phyloP scores from a whole-genome alignment of 2,888 invertebrate genomes.

The Monopis laevigella region DNA sequence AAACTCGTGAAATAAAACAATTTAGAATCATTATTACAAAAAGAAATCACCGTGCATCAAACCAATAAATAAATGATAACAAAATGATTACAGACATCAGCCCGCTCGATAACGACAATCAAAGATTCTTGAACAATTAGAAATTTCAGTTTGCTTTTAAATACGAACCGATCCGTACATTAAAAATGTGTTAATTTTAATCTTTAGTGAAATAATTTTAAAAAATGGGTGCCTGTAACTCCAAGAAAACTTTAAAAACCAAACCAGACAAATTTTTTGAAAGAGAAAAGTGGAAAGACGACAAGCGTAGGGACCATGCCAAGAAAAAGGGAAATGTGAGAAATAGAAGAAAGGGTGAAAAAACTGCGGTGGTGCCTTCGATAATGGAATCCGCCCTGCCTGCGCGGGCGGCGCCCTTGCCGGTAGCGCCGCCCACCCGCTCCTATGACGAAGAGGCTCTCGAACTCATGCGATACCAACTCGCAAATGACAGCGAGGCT shows the following conservation, averaged over 20 bases:
- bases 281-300: constrained; percentile 45
- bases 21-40: too few relatives aligned
- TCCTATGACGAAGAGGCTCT: constrained; percentile 65
- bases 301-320: constrained; percentile 36
- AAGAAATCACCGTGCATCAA: too few relatives aligned
- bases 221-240: constrained; percentile 52
- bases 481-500: constrained; percentile 69
- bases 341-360: constrained; percentile 34
- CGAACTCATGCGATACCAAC: constrained; percentile 65
- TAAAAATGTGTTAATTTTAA: not conserved
- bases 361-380: constrained; percentile 29
- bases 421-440: constrained; percentile 32
- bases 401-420: constrained; percentile 24
- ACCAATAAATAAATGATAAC: too few relatives aligned
- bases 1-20: too few relatives aligned
- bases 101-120: too few relatives aligned
- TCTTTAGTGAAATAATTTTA: not conserved
- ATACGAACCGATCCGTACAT: too few relatives aligned
- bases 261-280: constrained; percentile 54
- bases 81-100: too few relatives aligned
- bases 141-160: too few relatives aligned
- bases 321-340: constrained; percentile 34
- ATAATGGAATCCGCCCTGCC: constrained; percentile 25
- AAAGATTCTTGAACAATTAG: too few relatives aligned
- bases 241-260: constrained; percentile 39